Percentiles rank a stretch among this genome's conserved stretches.
Evolutionary conservation across 2,888 invertebrate genomes (phyloP).

Genomic region (Andrena hattorfiana): DNA sequence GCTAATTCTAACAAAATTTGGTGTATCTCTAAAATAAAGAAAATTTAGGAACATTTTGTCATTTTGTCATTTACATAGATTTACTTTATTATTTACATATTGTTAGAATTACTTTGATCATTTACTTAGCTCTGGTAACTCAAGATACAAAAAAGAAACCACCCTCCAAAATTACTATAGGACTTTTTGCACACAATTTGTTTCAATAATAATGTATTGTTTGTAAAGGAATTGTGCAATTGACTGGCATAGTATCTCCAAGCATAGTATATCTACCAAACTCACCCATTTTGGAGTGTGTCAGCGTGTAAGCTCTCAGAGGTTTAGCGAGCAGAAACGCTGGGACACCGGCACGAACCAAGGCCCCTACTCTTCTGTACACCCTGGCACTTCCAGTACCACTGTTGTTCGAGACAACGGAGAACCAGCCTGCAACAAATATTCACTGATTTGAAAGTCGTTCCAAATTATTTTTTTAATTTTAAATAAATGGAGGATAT

Average conservation of each 20-base stretch:
- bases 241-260: neutral
- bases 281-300: slow-evolving; percentile 83
- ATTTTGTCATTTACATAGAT: no score
- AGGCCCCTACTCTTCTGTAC: slow-evolving; percentile 81
- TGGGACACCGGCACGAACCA: slow-evolving; percentile 82
- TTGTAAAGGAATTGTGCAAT: slow-evolving; percentile 12
- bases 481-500: no score
- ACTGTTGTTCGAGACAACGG: slow-evolving; percentile 81
- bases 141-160: no score
- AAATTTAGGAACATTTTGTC: no score
- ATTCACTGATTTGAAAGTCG: no score
- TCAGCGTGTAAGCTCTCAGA: slow-evolving; percentile 81
- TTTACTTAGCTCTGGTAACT: no score
- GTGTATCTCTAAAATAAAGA: no score
- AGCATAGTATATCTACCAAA: slow-evolving; percentile 27
- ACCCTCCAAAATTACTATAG: neutral
- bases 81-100: neutral
- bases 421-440: slow-evolving; percentile 81
- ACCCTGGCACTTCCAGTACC: slow-evolving; percentile 82
- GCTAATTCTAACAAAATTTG: no score
- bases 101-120: neutral
- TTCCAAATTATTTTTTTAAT: no score
- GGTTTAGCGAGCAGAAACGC: slow-evolving; percentile 82
- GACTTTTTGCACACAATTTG: neutral
- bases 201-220: neutral